A percentile compares a stretch with the other conserved stretches of the same genome.
phyloP scores from a whole-genome alignment of 2,888 invertebrate species.

The Lepidocyrtinus sp. region DNA sequence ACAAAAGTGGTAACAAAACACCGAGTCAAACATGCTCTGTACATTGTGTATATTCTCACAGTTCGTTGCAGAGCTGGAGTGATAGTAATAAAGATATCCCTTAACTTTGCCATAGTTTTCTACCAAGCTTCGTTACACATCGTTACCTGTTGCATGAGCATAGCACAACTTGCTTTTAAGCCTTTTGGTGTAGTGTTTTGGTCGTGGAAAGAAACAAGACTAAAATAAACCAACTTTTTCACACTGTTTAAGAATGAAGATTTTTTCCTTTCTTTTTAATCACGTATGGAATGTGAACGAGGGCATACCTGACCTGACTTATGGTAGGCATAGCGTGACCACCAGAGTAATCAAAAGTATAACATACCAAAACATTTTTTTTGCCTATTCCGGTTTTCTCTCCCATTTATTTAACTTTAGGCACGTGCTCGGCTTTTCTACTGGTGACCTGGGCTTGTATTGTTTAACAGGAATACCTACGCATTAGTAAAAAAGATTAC shows the following conservation, averaged over 20 bases:
- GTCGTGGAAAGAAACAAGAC: background rate
- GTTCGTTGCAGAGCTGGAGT: constrained; percentile 11
- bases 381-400: no score
- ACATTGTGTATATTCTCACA: no score
- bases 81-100: constrained; percentile 20
- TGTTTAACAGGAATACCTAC: no score
- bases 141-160: constrained; percentile 63
- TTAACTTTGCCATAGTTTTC: constrained; percentile 8
- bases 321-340: constrained; percentile 51
- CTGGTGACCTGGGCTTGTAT: no score
- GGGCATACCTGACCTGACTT: constrained; percentile 43
- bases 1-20: constrained; percentile 1
- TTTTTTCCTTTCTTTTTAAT: constrained; percentile 1
- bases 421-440: no score
- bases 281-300: background rate
- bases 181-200: no score
- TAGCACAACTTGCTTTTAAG: no score
- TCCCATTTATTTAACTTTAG: no score
- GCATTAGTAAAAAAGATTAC: no score
- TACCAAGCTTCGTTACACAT: constrained; percentile 36
- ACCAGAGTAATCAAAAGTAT: no score
- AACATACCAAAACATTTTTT: no score
- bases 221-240: no score
- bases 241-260: background rate
- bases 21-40: background rate